Evolutionary conservation across 2,113 vertebrate species (phyloP), one percentile per base, ranked within the genome.

Genomic region (Chinchilla lanigera): DNA sequence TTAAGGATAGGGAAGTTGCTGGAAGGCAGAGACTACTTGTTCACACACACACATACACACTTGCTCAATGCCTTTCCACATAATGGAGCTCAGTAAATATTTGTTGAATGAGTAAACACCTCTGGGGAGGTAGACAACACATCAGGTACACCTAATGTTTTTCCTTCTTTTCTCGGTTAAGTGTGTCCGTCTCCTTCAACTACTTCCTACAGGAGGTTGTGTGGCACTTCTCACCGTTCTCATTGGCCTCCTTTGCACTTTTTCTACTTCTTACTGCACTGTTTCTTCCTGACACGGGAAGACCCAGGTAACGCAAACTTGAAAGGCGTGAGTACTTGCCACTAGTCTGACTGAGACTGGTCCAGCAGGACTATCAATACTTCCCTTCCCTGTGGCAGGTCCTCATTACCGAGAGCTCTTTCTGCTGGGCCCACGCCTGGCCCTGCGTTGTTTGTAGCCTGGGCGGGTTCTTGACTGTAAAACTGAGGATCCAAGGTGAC

Each of bases 151-250:
- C 11, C 6, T 71, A 19, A 58, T 50, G 17, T 89, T 90, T 91
- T 52, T 28, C 71, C 54, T 52, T 87, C 35, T 94, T 94, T 94
- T 86, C 71, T 85, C 86, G 54, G 61, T 83, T 90, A 75, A 82
- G 38, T 38, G 35, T 44, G 35, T 47, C 83, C 4, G 1, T 95
- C 95, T 90, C 56, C 56, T 50, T 71, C 87, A 84, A 38, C 33
- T 35, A 90, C 58, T 89, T 82, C 33, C 56, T 69, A 7, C 0
- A 61, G 38, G 35, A 80, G 33, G 56, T 47, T 44, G 38, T 67
- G 17, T 47, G 80, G 35, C 28, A 58, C 69, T 92, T 97, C n/a
- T 94, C 65, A 65, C 52, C 5, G 2, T 54, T 38, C 67, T 84
- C 28, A 38, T 44, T 56, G 84, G 26, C n/a, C 33, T 52, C 28